These are phyloP conservation scores for Drosophila quasianomalipes DNA, from an alignment of 2,888 invertebrate species.

Conservation along the genomic window DNA sequence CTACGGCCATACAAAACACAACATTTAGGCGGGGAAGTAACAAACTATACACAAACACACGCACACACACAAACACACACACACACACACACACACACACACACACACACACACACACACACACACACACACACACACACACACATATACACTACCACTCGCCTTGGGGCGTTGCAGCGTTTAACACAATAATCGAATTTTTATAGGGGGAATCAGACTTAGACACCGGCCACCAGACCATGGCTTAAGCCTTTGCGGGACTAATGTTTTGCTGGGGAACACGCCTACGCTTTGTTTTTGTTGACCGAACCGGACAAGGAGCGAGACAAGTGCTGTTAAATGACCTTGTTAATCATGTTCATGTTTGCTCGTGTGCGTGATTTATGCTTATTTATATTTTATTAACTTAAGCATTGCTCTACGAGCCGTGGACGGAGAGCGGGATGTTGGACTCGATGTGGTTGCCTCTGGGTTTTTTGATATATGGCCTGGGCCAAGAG, in stretches of 20 bases:
- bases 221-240: conserved; percentile 1
- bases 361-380: conserved; percentile 71
- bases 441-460: conserved; percentile 6
- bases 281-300: conserved; percentile 52
- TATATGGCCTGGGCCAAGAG: conserved; percentile 43
- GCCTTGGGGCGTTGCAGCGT: conserved; percentile 53
- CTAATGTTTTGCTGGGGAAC: conserved; percentile 37
- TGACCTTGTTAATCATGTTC: conserved; percentile 78
- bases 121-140: too few relatives aligned
- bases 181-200: conserved; percentile 77
- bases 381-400: conserved; percentile 80
- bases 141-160: not conserved
- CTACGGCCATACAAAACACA: conserved; percentile 33
- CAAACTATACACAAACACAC: not conserved
- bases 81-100: not conserved
- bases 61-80: too few relatives aligned
- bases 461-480: conserved; percentile 48
- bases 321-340: conserved; percentile 71
- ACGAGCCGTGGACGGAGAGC: not conserved
- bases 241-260: conserved; percentile 60
- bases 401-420: conserved; percentile 59
- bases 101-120: not conserved
- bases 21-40: conserved; percentile 9
- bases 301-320: conserved; percentile 36
- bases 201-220: conserved; percentile 21